phyloP scores from a whole-genome alignment of 1,140 invertebrate genomes.

The Planococcus citri region DNA sequence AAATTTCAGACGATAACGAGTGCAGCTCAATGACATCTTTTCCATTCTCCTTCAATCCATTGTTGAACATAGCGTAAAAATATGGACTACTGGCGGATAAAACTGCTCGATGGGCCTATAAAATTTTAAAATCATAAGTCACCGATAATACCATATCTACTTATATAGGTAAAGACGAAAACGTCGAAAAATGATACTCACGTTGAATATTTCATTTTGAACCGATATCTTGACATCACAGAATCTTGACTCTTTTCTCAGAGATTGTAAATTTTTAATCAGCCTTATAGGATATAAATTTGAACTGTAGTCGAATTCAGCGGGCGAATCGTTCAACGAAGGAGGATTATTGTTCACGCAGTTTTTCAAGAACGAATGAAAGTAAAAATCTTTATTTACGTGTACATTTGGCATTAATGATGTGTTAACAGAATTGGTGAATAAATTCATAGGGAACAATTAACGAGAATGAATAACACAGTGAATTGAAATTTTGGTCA shows the following conservation, averaged over 20 bases:
- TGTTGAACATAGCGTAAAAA: conserved; percentile 90
- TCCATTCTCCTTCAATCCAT: conserved; percentile 66
- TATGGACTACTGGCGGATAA: conserved; percentile 85
- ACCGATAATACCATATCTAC: not conserved
- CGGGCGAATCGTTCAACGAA: not conserved
- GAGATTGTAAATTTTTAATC: conserved; percentile 11
- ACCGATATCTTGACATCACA: conserved; percentile 13
- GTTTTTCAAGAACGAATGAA: not conserved
- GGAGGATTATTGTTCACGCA: not conserved
- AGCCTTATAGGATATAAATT: not conserved
- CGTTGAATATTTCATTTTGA: conserved; percentile 11
- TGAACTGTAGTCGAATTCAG: not conserved
- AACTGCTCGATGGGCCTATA: conserved; percentile 76
- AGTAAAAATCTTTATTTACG: not conserved
- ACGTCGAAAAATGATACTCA: not conserved
- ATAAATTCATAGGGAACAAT: not conserved
- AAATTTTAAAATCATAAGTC: too few relatives aligned
- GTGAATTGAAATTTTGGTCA: not conserved
- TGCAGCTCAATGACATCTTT: conserved; percentile 63
- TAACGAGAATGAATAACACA: too few relatives aligned
- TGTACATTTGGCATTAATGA: not conserved
- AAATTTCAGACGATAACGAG: conserved; percentile 56
- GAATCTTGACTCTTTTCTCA: conserved; percentile 11
- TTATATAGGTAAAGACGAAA: not conserved
- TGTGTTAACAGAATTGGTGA: not conserved